Percentiles rank a stretch among this genome's conserved stretches.
phyloP scores from a whole-genome alignment of 2,113 vertebrate genomes.

The Patagioenas fasciata region DNA sequence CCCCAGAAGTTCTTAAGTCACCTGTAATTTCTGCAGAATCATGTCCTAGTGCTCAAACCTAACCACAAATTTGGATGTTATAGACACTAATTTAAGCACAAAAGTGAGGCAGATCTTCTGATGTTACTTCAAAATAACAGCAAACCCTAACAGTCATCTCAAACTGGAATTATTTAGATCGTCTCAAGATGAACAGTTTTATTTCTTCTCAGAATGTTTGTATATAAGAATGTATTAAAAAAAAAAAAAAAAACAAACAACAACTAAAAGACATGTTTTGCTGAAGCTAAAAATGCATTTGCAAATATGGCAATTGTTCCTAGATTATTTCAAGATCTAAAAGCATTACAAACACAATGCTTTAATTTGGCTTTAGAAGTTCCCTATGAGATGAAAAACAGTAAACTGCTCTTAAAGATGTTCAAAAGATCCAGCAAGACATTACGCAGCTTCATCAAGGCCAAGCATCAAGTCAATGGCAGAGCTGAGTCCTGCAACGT shows the following conservation, averaged over 20 bases:
- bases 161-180: neutral
- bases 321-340: neutral
- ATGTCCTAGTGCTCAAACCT: neutral
- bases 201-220: neutral
- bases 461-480: neutral
- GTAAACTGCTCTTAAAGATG: neutral
- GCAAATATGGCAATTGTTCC: neutral
- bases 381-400: neutral
- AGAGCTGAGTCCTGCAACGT: neutral
- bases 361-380: neutral
- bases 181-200: neutral
- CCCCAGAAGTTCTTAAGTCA: neutral
- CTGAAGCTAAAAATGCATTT: neutral
- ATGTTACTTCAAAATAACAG: neutral
- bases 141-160: neutral
- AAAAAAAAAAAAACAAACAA: neutral
- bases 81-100: neutral
- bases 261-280: neutral
- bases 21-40: neutral
- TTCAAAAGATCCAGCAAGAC: neutral
- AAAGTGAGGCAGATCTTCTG: neutral
- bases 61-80: neutral
- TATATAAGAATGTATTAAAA: neutral
- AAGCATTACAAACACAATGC: neutral
- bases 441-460: neutral